A percentile compares a stretch with the other conserved stretches of the same genome.
phyloP scores from a whole-genome alignment of 1,140 invertebrate genomes.

The Diuraphis noxia region DNA sequence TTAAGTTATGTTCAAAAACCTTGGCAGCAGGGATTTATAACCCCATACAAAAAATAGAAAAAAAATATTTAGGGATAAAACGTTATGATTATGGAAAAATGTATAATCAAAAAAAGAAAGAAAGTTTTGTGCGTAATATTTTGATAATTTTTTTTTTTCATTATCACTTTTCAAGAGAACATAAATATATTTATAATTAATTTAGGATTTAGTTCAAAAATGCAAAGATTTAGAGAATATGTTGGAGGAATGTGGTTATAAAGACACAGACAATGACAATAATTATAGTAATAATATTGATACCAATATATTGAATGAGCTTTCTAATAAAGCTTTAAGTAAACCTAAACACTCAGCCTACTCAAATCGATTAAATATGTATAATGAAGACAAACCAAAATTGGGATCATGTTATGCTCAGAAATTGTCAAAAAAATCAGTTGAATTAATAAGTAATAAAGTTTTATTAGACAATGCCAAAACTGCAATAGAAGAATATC shows the following conservation, averaged over 20 bases:
- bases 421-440: background rate
- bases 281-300: background rate
- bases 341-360: background rate
- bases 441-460: background rate
- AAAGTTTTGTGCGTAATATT: slow-evolving; percentile 18
- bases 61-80: too few relatives aligned
- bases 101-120: slow-evolving; percentile 18
- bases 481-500: background rate
- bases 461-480: background rate
- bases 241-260: background rate
- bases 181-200: background rate
- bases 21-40: slow-evolving; percentile 21
- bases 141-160: background rate
- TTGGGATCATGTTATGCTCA: background rate
- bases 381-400: slow-evolving; percentile 6
- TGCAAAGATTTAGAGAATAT: slow-evolving; percentile 6
- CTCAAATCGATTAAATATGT: background rate
- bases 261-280: slow-evolving; percentile 1
- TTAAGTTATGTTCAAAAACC: slow-evolving; percentile 8
- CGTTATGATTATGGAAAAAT: slow-evolving; percentile 40
- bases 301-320: background rate
- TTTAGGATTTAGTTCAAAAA: slow-evolving; percentile 27
- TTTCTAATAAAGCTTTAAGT: background rate
- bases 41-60: slow-evolving; percentile 27
- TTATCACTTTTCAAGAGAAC: background rate